Evolutionary conservation across 2,797 vertebrate species (phyloP), one percentile per base, ranked within the genome.

Genomic region (Mionectes olivaceus): DNA sequence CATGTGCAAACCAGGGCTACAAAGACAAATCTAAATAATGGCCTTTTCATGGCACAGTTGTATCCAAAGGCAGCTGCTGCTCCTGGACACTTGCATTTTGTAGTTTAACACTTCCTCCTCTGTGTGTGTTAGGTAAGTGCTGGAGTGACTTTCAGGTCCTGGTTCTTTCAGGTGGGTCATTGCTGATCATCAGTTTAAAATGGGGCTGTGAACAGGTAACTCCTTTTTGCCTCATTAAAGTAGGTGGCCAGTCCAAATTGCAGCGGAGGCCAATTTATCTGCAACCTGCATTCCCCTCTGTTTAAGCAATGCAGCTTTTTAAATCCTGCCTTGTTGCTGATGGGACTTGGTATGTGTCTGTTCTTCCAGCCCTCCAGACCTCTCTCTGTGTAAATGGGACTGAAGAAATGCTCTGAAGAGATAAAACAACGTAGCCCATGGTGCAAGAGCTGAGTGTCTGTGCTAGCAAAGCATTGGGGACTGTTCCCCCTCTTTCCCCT

Each of bases 141-240:
- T 91, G 50, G 14, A 49, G 8, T 59, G 87, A 68, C 28, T 85
- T 74, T 69, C 22, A 79, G 43, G 22, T 76, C 73, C 52, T 74
- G 52, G 7, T 32, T 87, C 17, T 60, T 53, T 81, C 25, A 37
- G 68, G 18, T 71, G 37, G 18, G 25, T 82, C 56, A 44, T 10
- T 75, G 53, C 63, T 88, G 73, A 64, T 76, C 57, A 67, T 77
- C 53, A 37, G 30, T 89, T 95, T 77, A 61, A 87, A 92, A 86
- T 47, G 60, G 24, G 30, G 27, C 46, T 46, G 9, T 70, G 39
- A 82, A 50, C 30, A 75, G 44, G 19, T 82, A 56, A 73, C 52
- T 83, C 35, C 22, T 75, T 84, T 55, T 27, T 61, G 9, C 63
- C 43, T 83, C 30, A 19, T 79, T 80, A 87, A 71, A 67, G 27